Base-by-base conservation (phyloP, 2,113 vertebrate species). In the Phylloscopus trochilus region DNA sequence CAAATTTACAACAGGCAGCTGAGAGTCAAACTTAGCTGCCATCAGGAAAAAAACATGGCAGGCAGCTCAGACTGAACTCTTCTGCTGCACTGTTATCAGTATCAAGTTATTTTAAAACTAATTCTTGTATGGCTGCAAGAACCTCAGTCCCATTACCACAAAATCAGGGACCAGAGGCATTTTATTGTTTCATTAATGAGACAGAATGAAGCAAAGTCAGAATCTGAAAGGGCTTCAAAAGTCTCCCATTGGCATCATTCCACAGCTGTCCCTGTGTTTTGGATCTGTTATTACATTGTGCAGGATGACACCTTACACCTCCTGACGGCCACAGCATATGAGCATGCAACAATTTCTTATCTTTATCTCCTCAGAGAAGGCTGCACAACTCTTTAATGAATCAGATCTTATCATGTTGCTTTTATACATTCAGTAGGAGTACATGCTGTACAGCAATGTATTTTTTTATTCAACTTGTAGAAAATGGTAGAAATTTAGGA, bases 1-100 rank as follows among this genome's bases (percentile, higher is more conserved):
- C 11, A 43, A 12, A 83, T 35, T 46, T 73, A 18, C 68, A 83
- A 4, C 10, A 70, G 31, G 12, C 2, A 72, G 11, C 19, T 72
- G 31, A 51, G 43, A 31, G 22, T 49, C 33, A 87, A 44, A 51
- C 0, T 3, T 8, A 58, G 23, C 35, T 79, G 60, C 37, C 37
- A 66, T n/a, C 15, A 70, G 27, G 8, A 12, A 52, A 63, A 63
- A 78, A 22, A 7, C 0, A 2, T 4, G 8, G 15, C 41, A 43
- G 27, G 9, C 5, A 44, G 7, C 51, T 86, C 49, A 56, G 55
- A 13, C 27, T 55, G 26, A 75, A 14, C 9, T n/a, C 33, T 59
- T n/a, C 26, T 52, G 21, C 31, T 91, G 43, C 30, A 31, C 3
- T 52, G 7, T 11, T 63, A 44, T 15, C 33, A 26, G 10, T 20